Percentiles rank a stretch among this genome's conserved stretches.
Conservation (phyloP, 2,797 vertebrate species). For the Danio jaintianensis region DNA sequence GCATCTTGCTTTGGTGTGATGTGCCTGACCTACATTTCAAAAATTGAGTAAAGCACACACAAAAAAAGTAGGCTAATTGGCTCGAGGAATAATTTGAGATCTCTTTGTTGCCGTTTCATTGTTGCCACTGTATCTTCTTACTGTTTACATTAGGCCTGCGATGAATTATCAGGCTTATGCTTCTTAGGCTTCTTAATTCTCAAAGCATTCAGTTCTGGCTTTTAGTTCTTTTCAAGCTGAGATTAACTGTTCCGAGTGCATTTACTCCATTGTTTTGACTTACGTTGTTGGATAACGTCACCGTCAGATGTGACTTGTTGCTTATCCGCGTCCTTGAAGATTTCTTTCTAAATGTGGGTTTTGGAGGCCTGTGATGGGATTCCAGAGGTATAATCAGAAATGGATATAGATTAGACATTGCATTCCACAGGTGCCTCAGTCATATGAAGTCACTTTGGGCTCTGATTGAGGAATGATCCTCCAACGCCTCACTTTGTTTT, state of each 20-base stretch:
- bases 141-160: conserved; percentile 36
- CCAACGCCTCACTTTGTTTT: conserved; percentile 70
- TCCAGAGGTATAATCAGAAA: conserved; percentile 69
- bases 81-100: conserved; percentile 21
- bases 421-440: conserved; percentile 79
- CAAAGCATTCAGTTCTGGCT: conserved; percentile 1
- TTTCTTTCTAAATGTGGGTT: conserved; percentile 40
- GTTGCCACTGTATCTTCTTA: conserved; percentile 45
- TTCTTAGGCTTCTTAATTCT: conserved; percentile 13
- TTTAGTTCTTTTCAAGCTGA: conserved; percentile 9
- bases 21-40: conserved; percentile 55
- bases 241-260: conserved; percentile 16
- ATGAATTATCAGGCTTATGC: conserved; percentile 7
- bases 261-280: conserved; percentile 1
- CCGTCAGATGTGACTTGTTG: neutral
- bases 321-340: conserved; percentile 13
- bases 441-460: conserved; percentile 78
- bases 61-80: conserved; percentile 41
- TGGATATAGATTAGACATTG: conserved; percentile 78
- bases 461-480: conserved; percentile 79
- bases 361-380: conserved; percentile 64
- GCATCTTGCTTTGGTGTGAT: conserved; percentile 51
- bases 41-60: conserved; percentile 48
- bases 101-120: conserved; percentile 13
- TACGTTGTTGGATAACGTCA: neutral